Evolutionary conservation across 2,113 vertebrate species (phyloP), one percentile per base, ranked within the genome.

Genomic region (Crypturellus undulatus): DNA sequence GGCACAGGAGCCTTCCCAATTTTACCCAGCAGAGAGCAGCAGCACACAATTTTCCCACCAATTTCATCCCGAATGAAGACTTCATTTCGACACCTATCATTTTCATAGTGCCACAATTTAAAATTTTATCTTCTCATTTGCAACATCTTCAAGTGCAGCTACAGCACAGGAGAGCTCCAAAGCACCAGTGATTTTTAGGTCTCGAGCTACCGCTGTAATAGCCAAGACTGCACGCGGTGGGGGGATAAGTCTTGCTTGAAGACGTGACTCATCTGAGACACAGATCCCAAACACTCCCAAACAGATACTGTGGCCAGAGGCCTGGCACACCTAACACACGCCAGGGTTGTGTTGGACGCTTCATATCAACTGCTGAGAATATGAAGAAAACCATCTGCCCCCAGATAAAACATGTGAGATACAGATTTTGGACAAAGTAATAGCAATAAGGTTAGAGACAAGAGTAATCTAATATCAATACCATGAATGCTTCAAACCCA

Each of bases 21-120:
- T 95, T 45, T 21, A 91, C 84, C 95, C 95, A 96, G 88, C 87
- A 96, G 95, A 92, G 90, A 94, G 95, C 96, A 97, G 67, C 83
- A 93, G 43, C 67, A 84, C 7, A 77, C 93, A 84, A 49, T 22
- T 38, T 56, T 94, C 75, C 51, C 30, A 78, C 78, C 78, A 30
- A 0, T 28, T n/a, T 77, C 59, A 56, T 54, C 54, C 47, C 65
- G 8, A 51, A 76, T 12, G 40, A 18, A 86, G 34, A 12, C 30
- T 30, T 40, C 63, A 28, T 32, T 42, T 1, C 18, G 7, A 10
- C 32, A 64, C 28, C 34, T 32, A 2, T 25, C 38, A 8, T 30
- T 42, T 62, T 58, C 51, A 14, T 3, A 42, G 32, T 59, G 86
- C 62, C 92, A 73, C 56, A 60, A 36, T 47, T 42, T 15, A 34